These are phyloP conservation scores for Macrostomum lignano DNA, from an alignment of 1,140 invertebrate species.

Conservation along the genomic window DNA sequence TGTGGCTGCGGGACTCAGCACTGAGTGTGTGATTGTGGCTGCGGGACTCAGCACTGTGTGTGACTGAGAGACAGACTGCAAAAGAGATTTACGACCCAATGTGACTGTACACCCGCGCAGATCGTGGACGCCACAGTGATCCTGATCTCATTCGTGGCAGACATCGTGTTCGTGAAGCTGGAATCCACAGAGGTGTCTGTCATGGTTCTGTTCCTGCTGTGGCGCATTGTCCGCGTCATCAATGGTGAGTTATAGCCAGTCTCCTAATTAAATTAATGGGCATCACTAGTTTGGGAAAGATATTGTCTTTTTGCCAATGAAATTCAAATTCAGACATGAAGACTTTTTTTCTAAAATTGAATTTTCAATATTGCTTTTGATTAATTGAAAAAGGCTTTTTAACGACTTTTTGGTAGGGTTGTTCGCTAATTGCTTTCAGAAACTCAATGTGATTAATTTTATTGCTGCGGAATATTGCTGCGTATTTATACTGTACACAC, in stretches of 20 bases:
- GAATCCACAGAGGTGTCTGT: slow-evolving; percentile 8
- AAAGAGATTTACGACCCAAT: too few relatives aligned
- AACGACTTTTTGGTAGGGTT: not conserved
- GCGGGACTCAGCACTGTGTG: too few relatives aligned
- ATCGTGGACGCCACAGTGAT: slow-evolving; percentile 10
- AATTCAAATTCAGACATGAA: not conserved
- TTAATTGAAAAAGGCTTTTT: not conserved
- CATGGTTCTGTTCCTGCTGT: slow-evolving; percentile 8
- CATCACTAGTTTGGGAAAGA: not conserved
- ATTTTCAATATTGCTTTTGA: not conserved
- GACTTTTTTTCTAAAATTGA: not conserved
- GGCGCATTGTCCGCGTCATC: slow-evolving; percentile 9
- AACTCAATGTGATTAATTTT: too few relatives aligned
- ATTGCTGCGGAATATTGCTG: too few relatives aligned
- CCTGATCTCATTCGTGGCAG: slow-evolving; percentile 7
- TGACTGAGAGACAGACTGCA: too few relatives aligned
- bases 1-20: too few relatives aligned
- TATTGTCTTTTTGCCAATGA: not conserved
- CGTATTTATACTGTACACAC: too few relatives aligned
- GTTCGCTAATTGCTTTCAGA: too few relatives aligned
- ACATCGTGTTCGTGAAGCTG: slow-evolving; percentile 8
- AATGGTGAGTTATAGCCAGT: slow-evolving; percentile 8
- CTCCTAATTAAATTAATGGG: not conserved
- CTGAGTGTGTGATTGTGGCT: too few relatives aligned
- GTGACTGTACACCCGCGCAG: slow-evolving; percentile 6